Percentiles rank a stretch among this genome's conserved stretches.
These are phyloP conservation scores for Melanerpes aurifrons DNA, from an alignment of 2,113 vertebrate species.

Conservation along the genomic window DNA sequence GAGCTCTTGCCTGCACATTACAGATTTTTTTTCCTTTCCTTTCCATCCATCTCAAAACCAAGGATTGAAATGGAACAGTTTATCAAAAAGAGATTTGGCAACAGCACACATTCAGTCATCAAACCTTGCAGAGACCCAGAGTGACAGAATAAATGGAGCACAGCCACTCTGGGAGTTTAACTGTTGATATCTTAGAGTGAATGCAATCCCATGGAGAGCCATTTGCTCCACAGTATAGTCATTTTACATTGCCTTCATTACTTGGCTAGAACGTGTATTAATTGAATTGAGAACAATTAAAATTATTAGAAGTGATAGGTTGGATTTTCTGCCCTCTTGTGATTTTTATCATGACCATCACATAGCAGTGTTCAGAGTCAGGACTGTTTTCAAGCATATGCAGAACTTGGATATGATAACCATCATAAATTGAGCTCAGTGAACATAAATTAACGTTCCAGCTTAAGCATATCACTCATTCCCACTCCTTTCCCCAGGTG, in stretches of 20 bases:
- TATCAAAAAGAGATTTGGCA: conserved; percentile 13
- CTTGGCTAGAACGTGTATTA: background rate
- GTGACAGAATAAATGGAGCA: background rate
- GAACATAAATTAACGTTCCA: background rate
- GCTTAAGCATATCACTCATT: background rate
- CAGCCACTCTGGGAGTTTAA: background rate
- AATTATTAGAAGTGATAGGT: background rate
- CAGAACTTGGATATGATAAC: background rate
- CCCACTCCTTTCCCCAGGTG: background rate
- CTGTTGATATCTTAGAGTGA: background rate
- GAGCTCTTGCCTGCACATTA: conserved; percentile 7
- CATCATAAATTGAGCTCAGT: background rate
- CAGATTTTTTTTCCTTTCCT: background rate
- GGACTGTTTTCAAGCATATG: background rate
- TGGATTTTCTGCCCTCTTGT: background rate
- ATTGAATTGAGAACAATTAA: background rate
- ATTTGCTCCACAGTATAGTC: background rate
- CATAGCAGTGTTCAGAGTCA: background rate
- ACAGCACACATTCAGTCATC: background rate
- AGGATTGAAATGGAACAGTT: conserved; percentile 2
- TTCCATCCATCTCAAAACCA: background rate
- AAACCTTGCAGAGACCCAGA: background rate
- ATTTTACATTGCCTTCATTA: background rate
- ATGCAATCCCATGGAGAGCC: background rate
- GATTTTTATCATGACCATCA: background rate